These are phyloP conservation scores for Ariopsis seemanni DNA, from an alignment of 2,113 vertebrate genomes.

Conservation along the genomic window DNA sequence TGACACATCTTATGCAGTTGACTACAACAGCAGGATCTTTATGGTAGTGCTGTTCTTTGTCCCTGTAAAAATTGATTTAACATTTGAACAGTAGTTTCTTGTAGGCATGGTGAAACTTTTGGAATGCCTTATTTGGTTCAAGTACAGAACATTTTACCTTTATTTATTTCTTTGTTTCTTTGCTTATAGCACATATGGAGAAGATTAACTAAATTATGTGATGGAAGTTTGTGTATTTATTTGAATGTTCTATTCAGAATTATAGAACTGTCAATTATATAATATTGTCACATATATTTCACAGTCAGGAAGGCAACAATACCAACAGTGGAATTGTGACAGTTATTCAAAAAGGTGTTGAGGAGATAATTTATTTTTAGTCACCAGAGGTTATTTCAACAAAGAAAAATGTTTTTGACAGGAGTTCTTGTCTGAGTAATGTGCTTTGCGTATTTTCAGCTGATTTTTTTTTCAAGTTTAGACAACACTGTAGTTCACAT, in stretches of 20 bases:
- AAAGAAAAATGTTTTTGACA: constrained; percentile 23
- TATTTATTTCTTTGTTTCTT: not conserved
- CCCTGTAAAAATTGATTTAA: not conserved
- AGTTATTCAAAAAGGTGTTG: not conserved
- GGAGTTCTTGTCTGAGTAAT: constrained; percentile 19
- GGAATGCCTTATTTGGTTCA: not conserved
- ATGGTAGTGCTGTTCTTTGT: not conserved
- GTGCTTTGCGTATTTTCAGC: not conserved
- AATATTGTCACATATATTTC: not conserved
- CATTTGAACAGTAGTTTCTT: not conserved
- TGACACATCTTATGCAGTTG: not conserved
- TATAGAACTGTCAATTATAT: not conserved
- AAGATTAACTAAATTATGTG: not conserved
- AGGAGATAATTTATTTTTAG: not conserved
- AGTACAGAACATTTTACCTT: not conserved
- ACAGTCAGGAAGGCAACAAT: not conserved
- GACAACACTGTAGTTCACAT: not conserved
- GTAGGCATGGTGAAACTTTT: not conserved
- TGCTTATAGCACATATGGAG: not conserved
- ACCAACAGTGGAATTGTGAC: constrained; percentile 4
- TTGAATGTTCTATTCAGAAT: constrained; percentile 11
- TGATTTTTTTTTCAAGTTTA: not conserved
- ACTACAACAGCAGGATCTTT: not conserved
- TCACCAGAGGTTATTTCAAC: constrained; percentile 9
- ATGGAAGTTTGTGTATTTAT: not conserved